Evolutionary conservation across 2,113 vertebrate genomes (phyloP).

Genomic region (Orycteropus afer): DNA sequence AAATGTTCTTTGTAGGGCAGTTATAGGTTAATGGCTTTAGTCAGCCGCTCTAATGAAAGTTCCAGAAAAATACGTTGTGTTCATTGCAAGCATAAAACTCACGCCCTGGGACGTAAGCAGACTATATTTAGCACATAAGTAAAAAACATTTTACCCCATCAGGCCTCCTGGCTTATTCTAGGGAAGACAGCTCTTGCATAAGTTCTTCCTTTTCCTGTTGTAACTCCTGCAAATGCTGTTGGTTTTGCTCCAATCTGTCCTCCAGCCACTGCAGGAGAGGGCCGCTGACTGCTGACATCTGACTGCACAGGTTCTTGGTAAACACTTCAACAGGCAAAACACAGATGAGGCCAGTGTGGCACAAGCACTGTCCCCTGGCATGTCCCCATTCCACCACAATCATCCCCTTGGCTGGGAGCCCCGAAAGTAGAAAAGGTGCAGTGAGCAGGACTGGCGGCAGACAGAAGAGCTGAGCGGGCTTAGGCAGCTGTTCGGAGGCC

Average conservation of each 20-base stretch:
- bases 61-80: background rate
- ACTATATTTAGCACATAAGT: background rate
- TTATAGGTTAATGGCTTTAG: background rate
- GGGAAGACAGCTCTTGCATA: conserved; percentile 89
- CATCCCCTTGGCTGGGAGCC: background rate
- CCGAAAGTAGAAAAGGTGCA: background rate
- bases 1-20: background rate
- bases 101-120: background rate
- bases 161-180: conserved; percentile 83
- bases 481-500: background rate
- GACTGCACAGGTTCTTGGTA: conserved; percentile 99
- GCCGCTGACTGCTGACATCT: conserved; percentile 98
- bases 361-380: background rate
- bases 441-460: background rate
- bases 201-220: conserved; percentile 94
- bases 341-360: background rate
- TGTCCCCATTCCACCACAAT: background rate
- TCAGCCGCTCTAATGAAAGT: background rate
- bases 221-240: conserved; percentile 91
- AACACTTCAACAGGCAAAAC: conserved; percentile 85
- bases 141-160: conserved; percentile 49
- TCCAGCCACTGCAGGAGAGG: conserved; percentile 98
- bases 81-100: background rate
- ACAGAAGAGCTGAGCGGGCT: background rate
- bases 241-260: conserved; percentile 97